These are phyloP conservation scores for Archaeoteleia sp. DNA, from an alignment of 2,888 invertebrate genomes.

Conservation along the genomic window DNA sequence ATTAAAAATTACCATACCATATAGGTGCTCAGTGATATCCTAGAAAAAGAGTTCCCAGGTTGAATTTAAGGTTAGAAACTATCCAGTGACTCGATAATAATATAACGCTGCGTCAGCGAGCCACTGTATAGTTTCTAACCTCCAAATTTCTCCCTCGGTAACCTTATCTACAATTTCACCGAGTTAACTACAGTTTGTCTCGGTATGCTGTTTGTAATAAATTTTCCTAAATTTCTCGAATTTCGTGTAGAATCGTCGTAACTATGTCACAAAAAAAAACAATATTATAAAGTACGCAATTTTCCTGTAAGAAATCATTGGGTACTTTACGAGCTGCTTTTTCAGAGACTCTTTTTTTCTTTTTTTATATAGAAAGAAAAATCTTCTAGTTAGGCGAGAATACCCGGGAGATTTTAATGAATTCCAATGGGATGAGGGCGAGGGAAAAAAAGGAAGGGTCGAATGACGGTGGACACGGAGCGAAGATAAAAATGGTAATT, in stretches of 20 bases:
- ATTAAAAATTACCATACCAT: too few species aligned
- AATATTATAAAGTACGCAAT: constrained; percentile 25
- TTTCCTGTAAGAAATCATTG: constrained; percentile 29
- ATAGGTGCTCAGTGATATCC: too few species aligned
- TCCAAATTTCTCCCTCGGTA: too few species aligned
- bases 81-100: too few species aligned
- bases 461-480: constrained; percentile 43
- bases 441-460: constrained; percentile 39
- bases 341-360: background rate
- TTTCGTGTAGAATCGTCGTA: constrained; percentile 5
- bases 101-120: too few species aligned
- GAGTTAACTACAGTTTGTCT: too few species aligned
- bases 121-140: too few species aligned
- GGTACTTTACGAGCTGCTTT: constrained; percentile 15
- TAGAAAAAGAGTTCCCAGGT: too few species aligned
- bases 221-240: constrained; percentile 15
- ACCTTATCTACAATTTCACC: too few species aligned
- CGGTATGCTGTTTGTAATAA: too few species aligned
- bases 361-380: constrained; percentile 28
- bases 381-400: constrained; percentile 65
- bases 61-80: too few species aligned
- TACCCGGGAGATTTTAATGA: constrained; percentile 69
- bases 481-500: constrained; percentile 72
- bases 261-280: constrained; percentile 7
- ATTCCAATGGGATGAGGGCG: constrained; percentile 65